Base-by-base conservation (phyloP, 2,888 invertebrate genomes). In the Camponotus fellah region DNA sequence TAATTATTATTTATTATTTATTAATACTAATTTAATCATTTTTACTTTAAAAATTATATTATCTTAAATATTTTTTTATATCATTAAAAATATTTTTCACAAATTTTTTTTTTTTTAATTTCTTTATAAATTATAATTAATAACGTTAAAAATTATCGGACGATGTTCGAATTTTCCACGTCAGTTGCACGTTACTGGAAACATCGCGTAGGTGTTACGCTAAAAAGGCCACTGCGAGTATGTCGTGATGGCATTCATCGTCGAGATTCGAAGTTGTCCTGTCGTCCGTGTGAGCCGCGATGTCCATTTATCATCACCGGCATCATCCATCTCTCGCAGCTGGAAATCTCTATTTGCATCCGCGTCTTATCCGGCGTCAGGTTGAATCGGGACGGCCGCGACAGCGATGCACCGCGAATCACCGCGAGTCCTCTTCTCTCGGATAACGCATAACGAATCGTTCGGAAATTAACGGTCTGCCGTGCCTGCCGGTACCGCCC, bases 321-420 rank as follows among this genome's bases (percentile, higher is more conserved):
- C 87, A 84, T 89, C 91, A 88, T 90, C 86, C 90, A 89, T 90
- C 91, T 90, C 87, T 79, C 91, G 76, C 90, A 89, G 90, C 90
- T 91, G 88, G 91, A 91, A 92, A 93, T 93, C 92, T 92, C 90
- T 91, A 92, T 92, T 93, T 91, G 92, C 91, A 92, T 92, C 90
- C 90, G 86, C 87, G 85, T 87, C 90, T 91, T 91, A 91, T 91
- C 92, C 84, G 85, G 85, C 85, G 89, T 88, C 89, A 87, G 84
- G 71, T 82, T 69, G 87, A 83, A 86, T 83, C 83, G 87, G 86
- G 81, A 82, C 88, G 87, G 79, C 86, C 83, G 85, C 87, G 80
- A 77, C 87, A 84, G 34, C 77, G 58, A n/a, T 71, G 72, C 49
- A 80, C 68, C 87, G 84, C 86, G 83, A 82, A 85, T 83, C 87